Evolutionary conservation across 1,140 invertebrate genomes (phyloP).

Genomic region (Lepidostoma basale): DNA sequence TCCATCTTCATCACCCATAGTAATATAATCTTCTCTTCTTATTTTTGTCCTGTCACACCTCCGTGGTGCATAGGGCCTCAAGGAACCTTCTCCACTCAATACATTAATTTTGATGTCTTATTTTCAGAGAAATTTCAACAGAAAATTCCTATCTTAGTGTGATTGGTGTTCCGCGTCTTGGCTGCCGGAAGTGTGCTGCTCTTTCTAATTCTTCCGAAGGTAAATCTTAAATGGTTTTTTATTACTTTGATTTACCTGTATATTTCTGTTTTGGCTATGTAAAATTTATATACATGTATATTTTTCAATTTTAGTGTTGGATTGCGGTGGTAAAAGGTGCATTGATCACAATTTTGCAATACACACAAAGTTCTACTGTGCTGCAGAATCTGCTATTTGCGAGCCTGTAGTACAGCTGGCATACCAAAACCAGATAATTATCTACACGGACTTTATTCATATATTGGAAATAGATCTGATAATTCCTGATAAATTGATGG

Average conservation of each 20-base stretch:
- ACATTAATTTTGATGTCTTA: constrained; percentile 22
- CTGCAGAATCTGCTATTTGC: constrained; percentile 58
- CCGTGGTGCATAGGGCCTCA: too few relatives aligned
- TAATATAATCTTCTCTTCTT: too few relatives aligned
- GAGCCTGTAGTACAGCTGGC: constrained; percentile 60
- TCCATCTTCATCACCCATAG: too few relatives aligned
- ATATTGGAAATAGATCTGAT: constrained; percentile 61
- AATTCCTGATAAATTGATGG: constrained; percentile 53
- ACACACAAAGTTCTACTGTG: constrained; percentile 60
- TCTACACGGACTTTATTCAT: constrained; percentile 61
- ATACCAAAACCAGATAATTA: constrained; percentile 61
- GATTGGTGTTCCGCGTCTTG: constrained; percentile 58
- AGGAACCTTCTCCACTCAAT: too few relatives aligned
- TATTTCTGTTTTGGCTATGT: too few relatives aligned
- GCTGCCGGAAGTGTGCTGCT: constrained; percentile 57
- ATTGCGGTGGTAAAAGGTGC: constrained; percentile 54
- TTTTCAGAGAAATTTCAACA: constrained; percentile 57
- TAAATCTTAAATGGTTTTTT: too few relatives aligned
- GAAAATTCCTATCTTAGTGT: constrained; percentile 61
- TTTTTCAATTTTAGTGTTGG: constrained; percentile 40
- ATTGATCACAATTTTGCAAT: constrained; percentile 61
- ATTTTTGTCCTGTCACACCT: too few relatives aligned
- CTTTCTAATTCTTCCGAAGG: constrained; percentile 54
- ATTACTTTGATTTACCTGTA: neutral
- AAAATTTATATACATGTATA: too few relatives aligned